Evolutionary conservation across 1,140 invertebrate genomes (phyloP), one percentile per base, ranked within the genome.

Genomic region (Macrotrachela quadricornifera): DNA sequence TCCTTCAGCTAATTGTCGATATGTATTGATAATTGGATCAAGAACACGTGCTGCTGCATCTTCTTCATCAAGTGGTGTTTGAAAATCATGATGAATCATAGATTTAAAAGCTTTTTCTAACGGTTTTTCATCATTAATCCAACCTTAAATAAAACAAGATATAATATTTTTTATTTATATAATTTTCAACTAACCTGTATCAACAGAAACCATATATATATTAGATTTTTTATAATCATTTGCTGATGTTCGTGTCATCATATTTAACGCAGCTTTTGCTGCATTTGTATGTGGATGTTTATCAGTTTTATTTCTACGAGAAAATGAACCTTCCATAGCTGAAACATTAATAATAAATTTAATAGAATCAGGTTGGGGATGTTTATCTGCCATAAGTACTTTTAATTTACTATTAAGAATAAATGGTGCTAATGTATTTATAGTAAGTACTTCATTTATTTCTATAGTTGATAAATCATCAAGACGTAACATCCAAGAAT

Each of bases 181-280:
- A 30, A 30, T 4, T 30, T 30, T 30, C 3, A 30, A 30, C 56
- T 52, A 59, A 16, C 59, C 59, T 13, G 59, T 60, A 42, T 60
- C 59, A 6, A 60, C 59, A 18, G 56, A 46, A 40, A 49, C 58
- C 41, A 60, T 49, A 14, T 56, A 50, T 21, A 60, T 39, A 11
- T 46, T 44, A 36, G 46, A 42, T 16, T 49, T 36, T 11, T 18
- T 50, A 41, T 48, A 59, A 16, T 59, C 56, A 8, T 16, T 16
- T 15, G 43, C 58, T 15, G 56, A 47, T 12, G 59, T 60, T 6
- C 59, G 53, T 9, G 51, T 57, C 39, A 60, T 40, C 59, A 60
- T 60, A 51, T 60, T 60, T 13, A 60, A 47, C 6, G 56, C 50
- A 0, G 59, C 59, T 51, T 60, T 60, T 9, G 59, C 58, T 49